Evolutionary conservation across 1,140 invertebrate genomes (phyloP).

Genomic region (Epicauta chinensis): DNA sequence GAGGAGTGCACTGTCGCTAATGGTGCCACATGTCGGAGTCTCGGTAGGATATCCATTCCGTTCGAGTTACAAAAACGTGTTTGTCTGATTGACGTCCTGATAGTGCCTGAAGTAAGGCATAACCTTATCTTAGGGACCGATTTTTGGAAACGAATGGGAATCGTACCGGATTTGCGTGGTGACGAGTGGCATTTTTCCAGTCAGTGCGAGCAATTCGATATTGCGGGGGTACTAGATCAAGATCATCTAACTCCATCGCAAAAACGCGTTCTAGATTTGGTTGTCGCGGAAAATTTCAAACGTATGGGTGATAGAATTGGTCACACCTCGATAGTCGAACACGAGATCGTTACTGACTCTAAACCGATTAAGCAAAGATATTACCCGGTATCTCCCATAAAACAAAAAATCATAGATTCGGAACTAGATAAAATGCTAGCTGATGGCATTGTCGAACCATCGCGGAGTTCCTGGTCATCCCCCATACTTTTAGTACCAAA

Average conservation of each 20-base stretch:
- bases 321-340: constrained; percentile 6
- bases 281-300: not conserved
- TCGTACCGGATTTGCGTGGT: constrained; percentile 16
- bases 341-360: constrained; percentile 25
- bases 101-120: constrained; percentile 9
- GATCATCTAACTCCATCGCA: not conserved
- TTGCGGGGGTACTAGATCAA: not conserved
- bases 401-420: constrained; percentile 20
- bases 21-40: not conserved
- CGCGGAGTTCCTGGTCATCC: constrained; percentile 23
- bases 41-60: not conserved
- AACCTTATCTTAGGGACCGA: constrained; percentile 16
- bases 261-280: not conserved
- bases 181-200: not conserved
- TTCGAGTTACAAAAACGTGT: not conserved
- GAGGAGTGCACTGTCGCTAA: not conserved
- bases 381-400: constrained; percentile 27
- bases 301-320: not conserved
- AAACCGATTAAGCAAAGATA: constrained; percentile 29
- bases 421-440: constrained; percentile 31
- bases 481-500: constrained; percentile 27
- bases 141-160: constrained; percentile 20
- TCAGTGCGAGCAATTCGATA: not conserved
- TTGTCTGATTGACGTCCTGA: constrained; percentile 4
- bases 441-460: constrained; percentile 13